A percentile compares a stretch with the other conserved stretches of the same genome.
Evolutionary conservation across 2,888 invertebrate genomes (phyloP).

Genomic region (Amitus sp.): DNA sequence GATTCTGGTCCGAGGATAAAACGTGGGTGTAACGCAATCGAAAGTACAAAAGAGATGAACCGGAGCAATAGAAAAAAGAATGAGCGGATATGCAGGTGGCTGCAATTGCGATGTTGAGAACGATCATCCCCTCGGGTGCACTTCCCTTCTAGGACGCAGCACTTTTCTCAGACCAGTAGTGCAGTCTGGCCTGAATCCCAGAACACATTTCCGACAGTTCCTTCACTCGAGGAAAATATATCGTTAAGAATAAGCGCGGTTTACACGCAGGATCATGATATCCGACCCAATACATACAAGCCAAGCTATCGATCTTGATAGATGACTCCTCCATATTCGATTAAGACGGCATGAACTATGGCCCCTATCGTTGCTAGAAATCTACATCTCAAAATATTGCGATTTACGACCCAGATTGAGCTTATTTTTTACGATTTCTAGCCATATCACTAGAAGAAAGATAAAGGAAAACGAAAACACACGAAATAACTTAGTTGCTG

Average conservation of each 20-base stretch:
- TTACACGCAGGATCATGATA: constrained; percentile 24
- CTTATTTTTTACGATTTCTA: too few species aligned
- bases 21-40: too few species aligned
- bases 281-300: constrained; percentile 2
- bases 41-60: constrained; percentile 36
- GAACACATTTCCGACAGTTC: constrained; percentile 52
- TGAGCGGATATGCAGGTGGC: constrained; percentile 38
- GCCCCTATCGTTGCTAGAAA: too few species aligned
- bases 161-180: constrained; percentile 46
- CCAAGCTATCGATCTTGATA: not conserved
- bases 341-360: not conserved
- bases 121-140: constrained; percentile 56
- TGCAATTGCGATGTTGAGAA: constrained; percentile 52
- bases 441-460: too few species aligned
- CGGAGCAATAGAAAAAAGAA: constrained; percentile 36
- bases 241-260: constrained; percentile 41
- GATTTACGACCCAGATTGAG: too few species aligned
- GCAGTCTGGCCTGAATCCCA: constrained; percentile 48
- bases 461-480: too few species aligned
- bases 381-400: too few species aligned
- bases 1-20: too few species aligned
- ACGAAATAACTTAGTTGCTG: too few species aligned
- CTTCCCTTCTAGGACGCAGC: constrained; percentile 53
- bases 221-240: constrained; percentile 52
- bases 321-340: not conserved